phyloP scores from a whole-genome alignment of 2,113 vertebrate species.

The Illadopsis cleaveri region DNA sequence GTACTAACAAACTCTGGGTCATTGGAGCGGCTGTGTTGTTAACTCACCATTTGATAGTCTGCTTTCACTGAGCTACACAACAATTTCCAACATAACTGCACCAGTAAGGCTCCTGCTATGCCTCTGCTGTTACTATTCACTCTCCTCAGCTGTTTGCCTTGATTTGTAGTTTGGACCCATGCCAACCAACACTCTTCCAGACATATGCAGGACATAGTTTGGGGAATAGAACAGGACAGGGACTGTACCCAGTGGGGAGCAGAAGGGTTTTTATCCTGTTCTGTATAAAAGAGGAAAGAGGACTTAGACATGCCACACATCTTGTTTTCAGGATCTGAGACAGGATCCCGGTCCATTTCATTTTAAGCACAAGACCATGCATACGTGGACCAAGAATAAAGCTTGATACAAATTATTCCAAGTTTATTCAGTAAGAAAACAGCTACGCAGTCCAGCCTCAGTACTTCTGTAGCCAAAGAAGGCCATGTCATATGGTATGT shows the following conservation, averaged over 20 bases:
- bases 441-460: accelerated
- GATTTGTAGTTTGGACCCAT: background rate
- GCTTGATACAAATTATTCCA: background rate
- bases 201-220: background rate
- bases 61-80: accelerated
- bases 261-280: background rate
- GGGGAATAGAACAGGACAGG: background rate
- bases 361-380: background rate
- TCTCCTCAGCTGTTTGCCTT: background rate
- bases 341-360: background rate
- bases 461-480: background rate
- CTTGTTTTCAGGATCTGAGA: background rate
- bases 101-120: background rate
- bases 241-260: background rate
- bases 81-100: background rate
- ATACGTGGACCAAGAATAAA: background rate
- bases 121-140: background rate
- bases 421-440: background rate
- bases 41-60: background rate
- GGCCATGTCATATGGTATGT: background rate
- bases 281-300: background rate
- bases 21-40: accelerated
- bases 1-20: background rate
- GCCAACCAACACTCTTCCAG: background rate
- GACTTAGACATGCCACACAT: background rate